phyloP scores from a whole-genome alignment of 2,888 invertebrate genomes.

The Agrilus biguttatus region DNA sequence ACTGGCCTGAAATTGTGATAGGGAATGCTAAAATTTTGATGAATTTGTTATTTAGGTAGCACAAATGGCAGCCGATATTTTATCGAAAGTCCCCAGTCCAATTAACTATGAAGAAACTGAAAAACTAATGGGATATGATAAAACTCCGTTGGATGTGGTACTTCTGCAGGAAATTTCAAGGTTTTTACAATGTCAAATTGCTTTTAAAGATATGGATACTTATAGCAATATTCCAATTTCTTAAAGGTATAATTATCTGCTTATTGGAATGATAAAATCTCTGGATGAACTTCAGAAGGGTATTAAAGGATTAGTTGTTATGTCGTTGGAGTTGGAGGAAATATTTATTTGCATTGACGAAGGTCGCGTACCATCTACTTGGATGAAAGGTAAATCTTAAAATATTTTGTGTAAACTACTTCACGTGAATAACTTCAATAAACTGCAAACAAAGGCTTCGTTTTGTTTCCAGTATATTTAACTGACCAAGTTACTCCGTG shows the following conservation, averaged over 20 bases:
- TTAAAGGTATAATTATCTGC: constrained; percentile 47
- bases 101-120: constrained; percentile 67
- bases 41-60: constrained; percentile 37
- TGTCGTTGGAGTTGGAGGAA: constrained; percentile 71
- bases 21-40: too few species aligned
- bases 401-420: too few species aligned
- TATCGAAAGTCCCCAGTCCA: constrained; percentile 51
- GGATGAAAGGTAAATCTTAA: constrained; percentile 44
- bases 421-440: too few species aligned
- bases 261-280: constrained; percentile 39
- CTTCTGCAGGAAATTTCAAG: constrained; percentile 60
- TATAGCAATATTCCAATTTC: constrained; percentile 1
- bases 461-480: too few species aligned
- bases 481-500: too few species aligned
- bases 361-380: constrained; percentile 59
- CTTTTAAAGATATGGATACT: neutral
- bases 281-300: constrained; percentile 58
- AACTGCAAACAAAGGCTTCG: too few species aligned
- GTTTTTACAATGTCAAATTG: constrained; percentile 9
- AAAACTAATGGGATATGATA: constrained; percentile 56
- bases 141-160: constrained; percentile 70
- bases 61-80: constrained; percentile 54
- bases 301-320: constrained; percentile 74
- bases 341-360: constrained; percentile 68
- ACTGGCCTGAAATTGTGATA: too few species aligned